Evolutionary conservation across 1,140 invertebrate species (phyloP), one percentile per base, ranked within the genome.

Genomic region (Acarapis woodi): DNA sequence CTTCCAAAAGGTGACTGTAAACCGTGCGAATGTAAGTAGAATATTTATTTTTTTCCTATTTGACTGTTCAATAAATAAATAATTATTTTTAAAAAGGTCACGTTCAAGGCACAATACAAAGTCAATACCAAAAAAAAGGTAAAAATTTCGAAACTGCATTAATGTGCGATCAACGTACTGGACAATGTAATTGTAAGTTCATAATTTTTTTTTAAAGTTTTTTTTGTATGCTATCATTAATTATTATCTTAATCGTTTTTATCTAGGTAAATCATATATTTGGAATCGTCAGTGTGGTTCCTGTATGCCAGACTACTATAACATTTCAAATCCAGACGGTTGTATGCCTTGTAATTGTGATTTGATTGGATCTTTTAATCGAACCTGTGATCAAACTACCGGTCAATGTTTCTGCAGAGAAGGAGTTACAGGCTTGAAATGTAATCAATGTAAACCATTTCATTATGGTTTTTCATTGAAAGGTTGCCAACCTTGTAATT

Each of bases 121-220:
- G 15, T 32, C 16, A 16, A 3, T 32, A 14, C 14, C 26, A 2
- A 28, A 28, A 4, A 20, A 16, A 10, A 10, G 2, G 18, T 20
- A 10, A 3, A 32, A n/a, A n/a, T n/a, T n/a, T n/a, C 5, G 32
- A 33, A 19, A 16, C 3, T 22, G 32, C 23, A 19, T 22, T 39
- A 4, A 6, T 21, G 6, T 97, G 90, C 59, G 71, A 93, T 52
- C 66, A 70, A 30, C 63, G 66, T 9, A 73, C 67, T 15, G 90
- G 90, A 0, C 70, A 83, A 49, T 97, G 90, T 56, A 61, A 67
- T 28, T 99, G 90, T 53, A 70, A 68, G n/a, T n/a, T n/a, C n/a
- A n/a, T n/a, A n/a, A n/a, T n/a, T n/a, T n/a, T n/a, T n/a, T n/a
- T n/a, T n/a, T n/a, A n/a, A n/a, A n/a, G n/a, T n/a, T n/a, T n/a